phyloP scores from a whole-genome alignment of 2,113 vertebrate species.

The Origma solitaria region DNA sequence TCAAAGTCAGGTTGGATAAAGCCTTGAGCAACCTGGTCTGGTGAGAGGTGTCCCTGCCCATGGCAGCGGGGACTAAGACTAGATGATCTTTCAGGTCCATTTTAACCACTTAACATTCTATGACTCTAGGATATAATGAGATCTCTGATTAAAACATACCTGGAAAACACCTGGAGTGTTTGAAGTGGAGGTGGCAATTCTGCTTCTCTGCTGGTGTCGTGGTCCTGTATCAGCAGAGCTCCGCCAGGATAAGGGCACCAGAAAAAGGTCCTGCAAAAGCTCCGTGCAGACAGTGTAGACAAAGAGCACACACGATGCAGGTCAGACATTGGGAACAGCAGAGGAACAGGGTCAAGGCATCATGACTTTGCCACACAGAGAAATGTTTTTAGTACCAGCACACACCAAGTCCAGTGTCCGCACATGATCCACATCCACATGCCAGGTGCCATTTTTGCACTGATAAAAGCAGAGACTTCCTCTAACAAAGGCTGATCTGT shows the following conservation, averaged over 20 bases:
- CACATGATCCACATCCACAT: not conserved
- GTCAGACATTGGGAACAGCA: not conserved
- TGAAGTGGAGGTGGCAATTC: not conserved
- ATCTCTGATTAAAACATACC: not conserved
- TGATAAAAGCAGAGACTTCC: not conserved
- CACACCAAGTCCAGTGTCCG: not conserved
- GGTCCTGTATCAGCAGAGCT: not conserved
- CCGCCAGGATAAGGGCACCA: not conserved
- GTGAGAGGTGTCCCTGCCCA: not conserved
- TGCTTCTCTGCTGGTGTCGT: not conserved
- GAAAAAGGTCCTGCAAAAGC: not conserved
- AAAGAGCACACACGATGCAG: rapidly evolving
- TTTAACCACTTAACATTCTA: not conserved
- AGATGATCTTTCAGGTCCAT: not conserved
- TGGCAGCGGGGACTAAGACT: not conserved
- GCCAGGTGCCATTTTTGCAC: not conserved
- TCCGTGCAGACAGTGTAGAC: not conserved
- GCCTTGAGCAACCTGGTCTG: not conserved
- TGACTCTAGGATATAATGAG: not conserved
- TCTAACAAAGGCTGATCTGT: not conserved
- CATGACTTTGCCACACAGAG: not conserved
- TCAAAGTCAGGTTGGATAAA: not conserved
- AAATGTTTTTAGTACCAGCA: not conserved
- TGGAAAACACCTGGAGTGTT: not conserved
- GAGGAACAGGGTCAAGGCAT: not conserved